Evolutionary conservation across 2,797 vertebrate genomes (phyloP), one percentile per base, ranked within the genome.

Genomic region (Uromys caudimaculatus): DNA sequence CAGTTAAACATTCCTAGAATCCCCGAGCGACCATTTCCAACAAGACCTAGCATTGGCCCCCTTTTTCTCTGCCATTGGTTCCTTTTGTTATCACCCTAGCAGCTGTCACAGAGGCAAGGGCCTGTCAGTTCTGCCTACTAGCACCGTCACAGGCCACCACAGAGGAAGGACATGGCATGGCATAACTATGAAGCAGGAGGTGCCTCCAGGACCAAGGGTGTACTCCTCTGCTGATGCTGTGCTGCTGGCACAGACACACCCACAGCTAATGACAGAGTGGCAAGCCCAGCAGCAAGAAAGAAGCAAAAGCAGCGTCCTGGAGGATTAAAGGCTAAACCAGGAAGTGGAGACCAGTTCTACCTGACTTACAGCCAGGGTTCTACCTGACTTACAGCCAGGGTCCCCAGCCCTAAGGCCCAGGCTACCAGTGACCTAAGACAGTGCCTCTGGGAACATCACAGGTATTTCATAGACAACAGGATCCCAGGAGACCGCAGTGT

Each of bases 291-390:
- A 82, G 96, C 96, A 97, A 96, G 92, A 96, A 96, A 98, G 97
- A 54, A 93, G 96, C 89, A 88, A 96, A 97, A 96, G 94, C 94
- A 97, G 95, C 86, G 0, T 85, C 91, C 67, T 12, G 56, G 76
- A 95, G 97, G 94, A 97, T 97, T 84, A 97, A 95, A 97, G 94
- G 94, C 96, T 94, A 84, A 52, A 60, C 81, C 92, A 95, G 96
- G 97, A 97, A 97, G 97, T 93, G 41, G n/a, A 78, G 96, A 90
- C 97, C 92, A 93, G 97, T 95, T 95, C 92, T 96, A 81, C 95
- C 95, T 97, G 97, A 97, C 95, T 95, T 90, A 95, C 3, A 3
- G 52, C 91, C 93, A 10, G 89, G 92, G 64, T 73, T 95, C 92
- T 96, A 81, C 95, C 95, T 97, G 97, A 97, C 95, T 95, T 90